Percentiles rank a stretch among this genome's conserved stretches.
These are phyloP conservation scores for Catocala nupta DNA, from an alignment of 2,888 invertebrate species.

Conservation along the genomic window DNA sequence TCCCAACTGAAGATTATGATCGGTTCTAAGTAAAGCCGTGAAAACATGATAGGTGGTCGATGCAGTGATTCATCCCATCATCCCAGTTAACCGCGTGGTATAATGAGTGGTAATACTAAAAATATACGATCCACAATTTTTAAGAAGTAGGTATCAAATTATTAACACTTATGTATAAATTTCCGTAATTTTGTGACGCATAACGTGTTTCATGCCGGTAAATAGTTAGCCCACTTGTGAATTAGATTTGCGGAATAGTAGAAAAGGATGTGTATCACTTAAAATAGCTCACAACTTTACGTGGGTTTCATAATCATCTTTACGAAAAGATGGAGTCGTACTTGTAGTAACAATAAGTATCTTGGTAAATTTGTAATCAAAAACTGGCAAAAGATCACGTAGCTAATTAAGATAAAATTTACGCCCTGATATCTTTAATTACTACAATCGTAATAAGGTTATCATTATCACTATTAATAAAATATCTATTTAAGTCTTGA, in stretches of 20 bases:
- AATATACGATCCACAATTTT: conserved; percentile 37
- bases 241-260: not conserved
- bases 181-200: conserved; percentile 25
- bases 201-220: conserved; percentile 12
- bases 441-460: too few relatives aligned
- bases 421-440: too few relatives aligned
- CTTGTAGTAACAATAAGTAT: too few relatives aligned
- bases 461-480: too few relatives aligned
- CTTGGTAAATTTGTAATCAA: too few relatives aligned
- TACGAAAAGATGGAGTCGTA: too few relatives aligned
- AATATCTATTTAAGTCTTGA: too few relatives aligned
- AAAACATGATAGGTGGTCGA: conserved; percentile 26
- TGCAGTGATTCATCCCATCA: conserved; percentile 43
- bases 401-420: too few relatives aligned
- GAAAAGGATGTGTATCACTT: not conserved
- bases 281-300: too few relatives aligned
- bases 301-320: too few relatives aligned
- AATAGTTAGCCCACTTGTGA: conserved; percentile 13
- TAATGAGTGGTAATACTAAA: conserved; percentile 42
- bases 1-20: conserved; percentile 11
- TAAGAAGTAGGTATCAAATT: conserved; percentile 30
- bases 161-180: conserved; percentile 16
- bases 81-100: conserved; percentile 43
- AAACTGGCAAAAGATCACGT: too few relatives aligned
- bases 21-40: conserved; percentile 33